phyloP scores from a whole-genome alignment of 2,797 vertebrate genomes.

The Psittacula derbiana region DNA sequence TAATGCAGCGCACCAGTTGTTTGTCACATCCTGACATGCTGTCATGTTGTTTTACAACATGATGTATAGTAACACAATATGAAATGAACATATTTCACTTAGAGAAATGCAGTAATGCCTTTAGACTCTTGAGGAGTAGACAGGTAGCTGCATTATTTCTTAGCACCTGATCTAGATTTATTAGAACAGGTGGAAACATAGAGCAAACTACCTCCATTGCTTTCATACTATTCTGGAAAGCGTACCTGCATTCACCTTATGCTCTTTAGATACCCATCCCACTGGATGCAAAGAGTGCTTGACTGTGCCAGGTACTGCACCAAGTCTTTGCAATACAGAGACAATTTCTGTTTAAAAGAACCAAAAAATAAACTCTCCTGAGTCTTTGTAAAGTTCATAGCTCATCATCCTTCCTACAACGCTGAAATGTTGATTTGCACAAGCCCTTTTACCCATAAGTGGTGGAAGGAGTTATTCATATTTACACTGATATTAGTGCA shows the following conservation, averaged over 20 bases:
- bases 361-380: not conserved
- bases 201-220: not conserved
- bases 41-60: conserved; percentile 40
- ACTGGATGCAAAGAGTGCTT: not conserved
- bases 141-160: conserved; percentile 16
- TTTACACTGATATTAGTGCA: not conserved
- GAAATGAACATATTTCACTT: conserved; percentile 58
- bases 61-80: conserved; percentile 39
- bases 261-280: not conserved
- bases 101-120: conserved; percentile 20
- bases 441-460: not conserved
- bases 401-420: not conserved
- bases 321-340: not conserved
- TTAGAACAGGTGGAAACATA: conserved; percentile 17
- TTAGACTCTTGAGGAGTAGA: conserved; percentile 16
- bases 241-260: not conserved
- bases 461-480: not conserved
- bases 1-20: conserved; percentile 38
- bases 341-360: not conserved
- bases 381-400: not conserved
- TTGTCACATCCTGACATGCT: conserved; percentile 40
- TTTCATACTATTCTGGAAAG: not conserved
- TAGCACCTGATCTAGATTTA: conserved; percentile 24
- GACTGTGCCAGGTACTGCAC: not conserved
- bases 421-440: not conserved